phyloP scores from a whole-genome alignment of 2,113 vertebrate species.

The Rhombomys opimus region DNA sequence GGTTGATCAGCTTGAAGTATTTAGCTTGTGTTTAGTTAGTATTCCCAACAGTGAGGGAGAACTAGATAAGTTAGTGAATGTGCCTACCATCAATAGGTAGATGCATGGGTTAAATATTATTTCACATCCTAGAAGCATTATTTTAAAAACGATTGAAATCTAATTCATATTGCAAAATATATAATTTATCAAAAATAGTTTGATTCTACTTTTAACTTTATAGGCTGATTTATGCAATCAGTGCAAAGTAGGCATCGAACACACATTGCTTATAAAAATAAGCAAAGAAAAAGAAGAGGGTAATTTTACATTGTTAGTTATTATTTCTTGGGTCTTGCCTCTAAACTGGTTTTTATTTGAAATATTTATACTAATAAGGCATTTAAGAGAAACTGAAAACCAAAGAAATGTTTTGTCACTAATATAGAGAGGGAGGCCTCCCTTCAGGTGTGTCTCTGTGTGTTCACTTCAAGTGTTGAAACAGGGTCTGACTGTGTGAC shows the following conservation, averaged over 20 bases:
- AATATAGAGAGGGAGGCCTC: conserved; percentile 12
- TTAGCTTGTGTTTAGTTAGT: neutral
- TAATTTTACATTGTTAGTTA: conserved; percentile 48
- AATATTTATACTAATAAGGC: neutral
- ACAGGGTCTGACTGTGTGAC: neutral
- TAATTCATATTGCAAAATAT: conserved; percentile 37
- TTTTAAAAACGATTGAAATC: neutral
- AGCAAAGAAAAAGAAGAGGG: neutral
- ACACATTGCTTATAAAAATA: conserved; percentile 2
- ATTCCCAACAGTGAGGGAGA: neutral
- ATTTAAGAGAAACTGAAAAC: conserved; percentile 46
- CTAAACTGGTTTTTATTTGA: neutral
- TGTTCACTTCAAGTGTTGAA: neutral
- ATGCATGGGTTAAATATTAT: neutral
- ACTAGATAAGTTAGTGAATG: neutral
- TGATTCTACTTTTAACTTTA: neutral
- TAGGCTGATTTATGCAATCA: conserved; percentile 19
- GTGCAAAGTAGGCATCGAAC: neutral
- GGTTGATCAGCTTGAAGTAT: neutral
- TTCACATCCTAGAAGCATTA: conserved; percentile 26
- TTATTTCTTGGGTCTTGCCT: neutral
- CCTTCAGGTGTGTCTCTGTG: neutral
- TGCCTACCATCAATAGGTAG: neutral
- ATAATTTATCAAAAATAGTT: conserved; percentile 24
- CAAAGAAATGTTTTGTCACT: conserved; percentile 21